Evolutionary conservation across 2,888 invertebrate genomes (phyloP).

Genomic region (Dasysyrphus albostriatus): DNA sequence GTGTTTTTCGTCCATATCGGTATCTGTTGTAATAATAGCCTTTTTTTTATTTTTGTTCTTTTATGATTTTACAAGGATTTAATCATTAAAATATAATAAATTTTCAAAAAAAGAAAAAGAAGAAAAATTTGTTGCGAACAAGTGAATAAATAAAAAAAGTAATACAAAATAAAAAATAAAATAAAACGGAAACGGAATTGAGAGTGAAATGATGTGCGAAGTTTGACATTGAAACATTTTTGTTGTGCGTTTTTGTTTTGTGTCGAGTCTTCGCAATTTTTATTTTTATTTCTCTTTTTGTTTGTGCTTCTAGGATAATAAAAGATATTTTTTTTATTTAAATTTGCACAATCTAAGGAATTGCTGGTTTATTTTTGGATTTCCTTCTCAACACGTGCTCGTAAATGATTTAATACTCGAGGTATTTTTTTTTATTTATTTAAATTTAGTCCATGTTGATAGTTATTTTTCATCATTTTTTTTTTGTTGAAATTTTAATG

Average conservation of each 20-base stretch:
- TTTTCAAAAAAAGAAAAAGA: constrained; percentile 19
- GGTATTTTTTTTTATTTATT: neutral
- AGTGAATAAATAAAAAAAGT: constrained; percentile 45
- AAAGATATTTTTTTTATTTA: neutral
- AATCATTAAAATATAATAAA: constrained; percentile 62
- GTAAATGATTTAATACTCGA: constrained; percentile 15
- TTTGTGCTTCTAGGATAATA: constrained; percentile 51
- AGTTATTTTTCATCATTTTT: too few species aligned
- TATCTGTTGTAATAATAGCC: constrained; percentile 58
- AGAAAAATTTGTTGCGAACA: constrained; percentile 38
- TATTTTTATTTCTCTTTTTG: constrained; percentile 21
- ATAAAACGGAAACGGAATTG: constrained; percentile 67
- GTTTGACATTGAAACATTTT: constrained; percentile 69
- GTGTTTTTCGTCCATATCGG: constrained; percentile 37
- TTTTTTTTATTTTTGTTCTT: constrained; percentile 57
- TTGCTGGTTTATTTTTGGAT: constrained; percentile 44
- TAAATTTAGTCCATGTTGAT: neutral
- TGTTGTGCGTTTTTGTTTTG: constrained; percentile 72
- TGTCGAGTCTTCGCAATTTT: constrained; percentile 65
- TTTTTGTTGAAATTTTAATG: neutral
- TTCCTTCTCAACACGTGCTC: constrained; percentile 28
- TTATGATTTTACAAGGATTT: constrained; percentile 67
- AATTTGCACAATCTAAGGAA: constrained; percentile 25
- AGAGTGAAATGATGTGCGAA: constrained; percentile 55
- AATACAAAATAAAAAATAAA: constrained; percentile 46